Evolutionary conservation across 2,797 vertebrate species (phyloP).

Genomic region (Glyptemys insculpta): DNA sequence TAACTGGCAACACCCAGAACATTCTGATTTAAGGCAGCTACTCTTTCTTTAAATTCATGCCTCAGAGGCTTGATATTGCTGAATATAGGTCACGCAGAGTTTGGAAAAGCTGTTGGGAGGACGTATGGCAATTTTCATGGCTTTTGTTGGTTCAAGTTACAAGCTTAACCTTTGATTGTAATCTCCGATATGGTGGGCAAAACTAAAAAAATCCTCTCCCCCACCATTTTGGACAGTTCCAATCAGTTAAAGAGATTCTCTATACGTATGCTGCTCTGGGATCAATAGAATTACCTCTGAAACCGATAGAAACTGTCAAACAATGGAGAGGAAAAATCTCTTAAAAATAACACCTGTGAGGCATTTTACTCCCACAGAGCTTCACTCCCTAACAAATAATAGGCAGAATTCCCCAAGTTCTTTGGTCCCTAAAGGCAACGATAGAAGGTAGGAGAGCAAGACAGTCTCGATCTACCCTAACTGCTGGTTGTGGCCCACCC

Average conservation of each 20-base stretch:
- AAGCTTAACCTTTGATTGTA: neutral
- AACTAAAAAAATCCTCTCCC: neutral
- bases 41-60: neutral
- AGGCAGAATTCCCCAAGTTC: neutral
- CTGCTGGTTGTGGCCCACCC: neutral
- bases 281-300: neutral
- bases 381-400: neutral
- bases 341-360: neutral
- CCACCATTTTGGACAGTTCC: neutral
- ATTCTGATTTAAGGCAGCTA: neutral
- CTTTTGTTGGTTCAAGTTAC: neutral
- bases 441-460: neutral
- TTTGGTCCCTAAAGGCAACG: neutral
- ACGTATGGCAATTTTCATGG: accelerated
- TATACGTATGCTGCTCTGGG: neutral
- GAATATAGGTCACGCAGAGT: accelerated
- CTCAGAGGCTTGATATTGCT: neutral
- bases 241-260: neutral
- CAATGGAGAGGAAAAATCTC: neutral
- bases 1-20: neutral
- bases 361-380: neutral
- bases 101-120: neutral
- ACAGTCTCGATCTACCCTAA: accelerated
- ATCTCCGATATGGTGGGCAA: neutral
- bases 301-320: neutral